Conservation (phyloP, 1,140 invertebrate genomes). For the Harlomillsia oculata region DNA sequence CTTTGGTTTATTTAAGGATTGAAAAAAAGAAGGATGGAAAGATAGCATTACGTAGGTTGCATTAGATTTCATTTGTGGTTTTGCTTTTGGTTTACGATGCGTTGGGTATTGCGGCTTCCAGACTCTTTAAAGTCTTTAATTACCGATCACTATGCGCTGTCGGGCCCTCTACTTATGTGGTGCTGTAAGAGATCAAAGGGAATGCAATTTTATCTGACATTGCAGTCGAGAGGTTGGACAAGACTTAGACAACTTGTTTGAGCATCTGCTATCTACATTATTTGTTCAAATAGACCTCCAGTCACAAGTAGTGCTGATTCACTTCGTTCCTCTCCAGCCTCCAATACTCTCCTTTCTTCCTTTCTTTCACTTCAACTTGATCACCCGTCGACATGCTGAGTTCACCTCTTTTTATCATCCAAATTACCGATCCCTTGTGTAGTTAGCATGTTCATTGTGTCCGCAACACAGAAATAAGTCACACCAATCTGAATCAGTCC, state of each 20-base stretch:
- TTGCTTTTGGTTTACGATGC: too few relatives aligned
- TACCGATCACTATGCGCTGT: slow-evolving; percentile 17
- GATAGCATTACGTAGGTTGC: too few relatives aligned
- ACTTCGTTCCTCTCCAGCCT: slow-evolving; percentile 11
- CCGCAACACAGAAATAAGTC: too few relatives aligned
- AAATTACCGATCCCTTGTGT: slow-evolving; percentile 2
- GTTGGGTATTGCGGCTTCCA: too few relatives aligned
- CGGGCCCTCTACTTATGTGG: not conserved
- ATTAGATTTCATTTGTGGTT: too few relatives aligned
- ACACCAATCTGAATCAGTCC: too few relatives aligned
- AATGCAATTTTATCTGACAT: too few relatives aligned
- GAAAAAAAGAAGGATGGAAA: too few relatives aligned
- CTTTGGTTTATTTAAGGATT: too few relatives aligned
- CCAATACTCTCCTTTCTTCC: slow-evolving; percentile 14
- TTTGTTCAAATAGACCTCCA: slow-evolving; percentile 26
- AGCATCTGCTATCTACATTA: slow-evolving; percentile 28
- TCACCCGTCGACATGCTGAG: slow-evolving; percentile 30
- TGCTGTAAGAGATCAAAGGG: not conserved
- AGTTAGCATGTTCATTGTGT: not conserved
- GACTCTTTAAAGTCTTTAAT: too few relatives aligned
- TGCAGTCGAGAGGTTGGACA: not conserved
- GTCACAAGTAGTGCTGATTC: slow-evolving; percentile 24
- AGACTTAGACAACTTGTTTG: slow-evolving; percentile 25
- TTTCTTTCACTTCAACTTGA: slow-evolving; percentile 8
- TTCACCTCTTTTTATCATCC: slow-evolving; percentile 20